phyloP scores from a whole-genome alignment of 2,113 vertebrate species.

The Alligator mississippiensis region DNA sequence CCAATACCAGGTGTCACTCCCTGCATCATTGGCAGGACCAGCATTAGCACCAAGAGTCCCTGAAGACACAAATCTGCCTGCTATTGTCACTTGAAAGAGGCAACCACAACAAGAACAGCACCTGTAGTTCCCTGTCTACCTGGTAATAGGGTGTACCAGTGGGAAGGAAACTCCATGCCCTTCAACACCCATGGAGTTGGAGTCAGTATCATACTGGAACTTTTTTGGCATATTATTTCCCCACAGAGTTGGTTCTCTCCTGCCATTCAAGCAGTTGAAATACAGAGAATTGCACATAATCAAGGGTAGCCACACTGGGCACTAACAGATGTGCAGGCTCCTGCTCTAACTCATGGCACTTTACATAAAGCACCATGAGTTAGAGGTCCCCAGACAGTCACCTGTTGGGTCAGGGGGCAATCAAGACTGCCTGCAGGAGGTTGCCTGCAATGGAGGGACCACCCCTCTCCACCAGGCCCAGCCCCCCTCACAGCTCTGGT shows the following conservation, averaged over 20 bases:
- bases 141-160: not conserved
- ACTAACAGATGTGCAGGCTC: no score
- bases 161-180: not conserved
- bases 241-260: not conserved
- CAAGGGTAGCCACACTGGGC: not conserved
- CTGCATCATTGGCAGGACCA: not conserved
- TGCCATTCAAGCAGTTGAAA: not conserved
- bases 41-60: not conserved
- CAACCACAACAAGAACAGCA: not conserved
- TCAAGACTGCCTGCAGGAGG: no score
- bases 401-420: no score
- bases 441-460: no score
- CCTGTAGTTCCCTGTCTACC: not conserved
- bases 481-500: no score
- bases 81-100: not conserved
- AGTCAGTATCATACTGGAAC: no score
- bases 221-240: not conserved
- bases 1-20: rapidly evolving
- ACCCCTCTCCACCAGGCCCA: no score
- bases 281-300: not conserved
- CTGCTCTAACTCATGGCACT: no score
- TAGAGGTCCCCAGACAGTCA: no score
- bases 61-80: not conserved
- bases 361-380: no score
- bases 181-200: not conserved